Evolutionary conservation across 2,888 invertebrate species (phyloP), one percentile per base, ranked within the genome.

Genomic region (Neoascia interrupta): DNA sequence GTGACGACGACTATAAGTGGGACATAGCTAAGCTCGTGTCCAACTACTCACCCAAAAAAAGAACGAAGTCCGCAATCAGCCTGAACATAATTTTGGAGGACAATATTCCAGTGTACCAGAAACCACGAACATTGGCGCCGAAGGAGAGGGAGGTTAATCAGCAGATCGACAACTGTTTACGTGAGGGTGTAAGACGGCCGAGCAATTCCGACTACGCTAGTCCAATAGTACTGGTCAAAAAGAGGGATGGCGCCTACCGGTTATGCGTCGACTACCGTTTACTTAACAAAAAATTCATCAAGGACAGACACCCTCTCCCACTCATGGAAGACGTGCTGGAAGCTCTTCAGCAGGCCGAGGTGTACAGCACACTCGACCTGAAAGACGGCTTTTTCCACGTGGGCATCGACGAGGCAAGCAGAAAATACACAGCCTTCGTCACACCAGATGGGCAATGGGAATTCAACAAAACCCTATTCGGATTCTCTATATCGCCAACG

Each of bases 401-500:
- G n/a, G 31, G n/a, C 8, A 26, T 21, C n/a, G 45, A 45, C 5
- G 11, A 45, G 23, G 10, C 11, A 18, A 45, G 45, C 13, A 19
- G 45, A 5, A 45, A 19, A n/a, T 45, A 45, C 45, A 45, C 45
- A 19, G 21, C 45, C 3, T 45, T 45, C 13, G 45, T 45, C n/a
- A 21, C 19, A 45, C 45, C 45, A n/a, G 23, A 45, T 23, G 23
- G 45, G 5, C 45, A 45, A 13, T 45, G 21, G 1, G 45, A 45
- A 10, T 21, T 45, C 10, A 21, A n/a, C n/a, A 45, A 34, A 34
- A 34, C 31, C 8, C 87, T 87, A 0, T 89, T 88, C 82, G 88
- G 87, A 5, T 49, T 87, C 4, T 86, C 84, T 36, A 86, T 84
- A 16, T 83, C 82, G 5, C 87, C 88, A 13, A 74, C 83, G 5